A percentile compares a stretch with the other conserved stretches of the same genome.
Evolutionary conservation across 2,888 invertebrate species (phyloP).

Genomic region (Hymenopus coronatus): DNA sequence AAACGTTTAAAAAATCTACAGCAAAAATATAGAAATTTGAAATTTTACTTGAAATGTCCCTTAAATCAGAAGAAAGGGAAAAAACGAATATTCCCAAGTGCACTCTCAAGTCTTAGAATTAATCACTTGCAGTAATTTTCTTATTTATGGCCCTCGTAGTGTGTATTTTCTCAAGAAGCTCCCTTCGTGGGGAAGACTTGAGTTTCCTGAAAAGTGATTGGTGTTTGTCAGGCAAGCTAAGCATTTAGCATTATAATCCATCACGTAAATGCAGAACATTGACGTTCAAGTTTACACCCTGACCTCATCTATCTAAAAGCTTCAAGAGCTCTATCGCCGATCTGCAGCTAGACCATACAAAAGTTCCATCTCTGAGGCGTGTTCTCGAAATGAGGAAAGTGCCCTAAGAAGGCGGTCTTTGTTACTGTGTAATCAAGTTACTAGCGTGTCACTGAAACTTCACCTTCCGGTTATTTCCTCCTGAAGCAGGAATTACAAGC

Average conservation of each 20-base stretch:
- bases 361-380: not conserved
- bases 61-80: too few species aligned
- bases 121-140: too few species aligned
- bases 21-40: too few species aligned
- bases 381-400: not conserved
- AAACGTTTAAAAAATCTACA: too few species aligned
- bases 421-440: not conserved
- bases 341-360: not conserved
- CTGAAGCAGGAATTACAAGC: not conserved
- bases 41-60: too few species aligned
- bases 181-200: too few species aligned
- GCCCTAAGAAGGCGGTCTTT: not conserved
- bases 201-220: not conserved
- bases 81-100: too few species aligned
- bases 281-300: not conserved
- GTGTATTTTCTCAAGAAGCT: too few species aligned
- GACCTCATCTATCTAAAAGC: not conserved
- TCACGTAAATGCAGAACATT: not conserved
- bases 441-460: not conserved
- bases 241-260: not conserved
- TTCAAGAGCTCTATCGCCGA: not conserved
- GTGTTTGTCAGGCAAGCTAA: not conserved
- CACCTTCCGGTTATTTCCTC: not conserved
- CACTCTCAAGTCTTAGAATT: too few species aligned
- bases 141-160: too few species aligned